A percentile compares a stretch with the other conserved stretches of the same genome.
Conservation (phyloP, 2,888 invertebrate genomes). For the Trichopria drosophilae region DNA sequence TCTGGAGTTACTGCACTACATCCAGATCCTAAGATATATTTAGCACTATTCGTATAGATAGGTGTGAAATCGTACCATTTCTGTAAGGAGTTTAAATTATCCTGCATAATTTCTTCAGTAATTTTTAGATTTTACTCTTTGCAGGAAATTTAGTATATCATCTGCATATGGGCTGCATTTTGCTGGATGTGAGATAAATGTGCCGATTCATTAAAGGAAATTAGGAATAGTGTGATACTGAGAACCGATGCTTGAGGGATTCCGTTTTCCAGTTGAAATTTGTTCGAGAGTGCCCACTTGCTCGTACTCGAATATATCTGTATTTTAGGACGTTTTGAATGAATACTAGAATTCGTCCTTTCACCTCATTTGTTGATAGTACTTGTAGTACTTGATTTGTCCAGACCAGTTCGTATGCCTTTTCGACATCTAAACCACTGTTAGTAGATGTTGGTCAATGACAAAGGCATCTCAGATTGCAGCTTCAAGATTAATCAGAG, state of each 20-base stretch:
- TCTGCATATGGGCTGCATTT: constrained; percentile 15
- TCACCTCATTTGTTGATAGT: no score
- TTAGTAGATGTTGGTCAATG: constrained; percentile 15
- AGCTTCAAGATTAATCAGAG: constrained; percentile 1
- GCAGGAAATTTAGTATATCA: constrained; percentile 9
- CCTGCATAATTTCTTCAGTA: constrained; percentile 13
- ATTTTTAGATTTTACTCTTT: constrained; percentile 6
- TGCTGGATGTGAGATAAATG: constrained; percentile 7
- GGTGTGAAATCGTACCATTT: no score
- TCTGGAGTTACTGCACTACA: no score
- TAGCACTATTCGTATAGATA: no score
- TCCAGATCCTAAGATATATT: no score
- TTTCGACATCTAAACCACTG: no score
- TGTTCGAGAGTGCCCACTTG: no score
- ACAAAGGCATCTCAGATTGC: not conserved
- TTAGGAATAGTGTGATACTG: constrained; percentile 22
- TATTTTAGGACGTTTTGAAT: no score
- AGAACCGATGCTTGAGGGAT: constrained; percentile 22
- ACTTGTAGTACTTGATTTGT: no score
- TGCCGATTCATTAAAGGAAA: constrained; percentile 19
- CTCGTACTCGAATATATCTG: no score
- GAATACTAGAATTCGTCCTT: no score
- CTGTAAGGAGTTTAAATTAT: not conserved
- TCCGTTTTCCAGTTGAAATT: constrained; percentile 10
- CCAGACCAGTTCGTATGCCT: no score